Conservation (phyloP, 2,113 vertebrate species). For the Trematocara nigrifrons region DNA sequence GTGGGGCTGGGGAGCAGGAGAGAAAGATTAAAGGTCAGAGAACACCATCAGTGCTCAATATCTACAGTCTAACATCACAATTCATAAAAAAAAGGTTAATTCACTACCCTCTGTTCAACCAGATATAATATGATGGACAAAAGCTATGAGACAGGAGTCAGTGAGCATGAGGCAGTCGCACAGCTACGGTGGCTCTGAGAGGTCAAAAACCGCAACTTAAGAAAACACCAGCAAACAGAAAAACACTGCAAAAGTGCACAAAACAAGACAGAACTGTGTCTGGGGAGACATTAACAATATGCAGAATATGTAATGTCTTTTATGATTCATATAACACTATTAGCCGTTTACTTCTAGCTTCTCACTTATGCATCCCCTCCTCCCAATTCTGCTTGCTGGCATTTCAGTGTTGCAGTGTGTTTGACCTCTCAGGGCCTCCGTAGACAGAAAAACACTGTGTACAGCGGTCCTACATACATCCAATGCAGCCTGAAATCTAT, state of each 20-base stretch:
- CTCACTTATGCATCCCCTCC: background rate
- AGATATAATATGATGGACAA: conserved; percentile 35
- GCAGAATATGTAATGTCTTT: background rate
- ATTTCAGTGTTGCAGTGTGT: background rate
- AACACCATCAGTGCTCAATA: background rate
- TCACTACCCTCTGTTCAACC: background rate
- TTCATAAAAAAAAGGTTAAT: background rate
- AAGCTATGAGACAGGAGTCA: conserved; percentile 70
- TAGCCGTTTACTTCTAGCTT: background rate
- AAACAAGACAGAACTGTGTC: background rate
- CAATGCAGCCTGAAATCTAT: background rate
- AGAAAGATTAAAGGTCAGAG: background rate
- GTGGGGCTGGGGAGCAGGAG: background rate
- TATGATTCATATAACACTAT: background rate
- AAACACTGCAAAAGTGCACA: background rate
- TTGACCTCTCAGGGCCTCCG: background rate
- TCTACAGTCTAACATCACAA: background rate
- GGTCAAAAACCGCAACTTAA: background rate
- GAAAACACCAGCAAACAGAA: background rate
- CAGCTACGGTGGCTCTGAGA: background rate
- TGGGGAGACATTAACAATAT: background rate
- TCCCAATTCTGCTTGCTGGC: background rate
- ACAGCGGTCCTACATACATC: background rate
- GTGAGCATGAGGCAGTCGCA: background rate
- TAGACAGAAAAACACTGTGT: background rate